phyloP scores from a whole-genome alignment of 2,797 vertebrate species.

The Hafferia zeledoni region DNA sequence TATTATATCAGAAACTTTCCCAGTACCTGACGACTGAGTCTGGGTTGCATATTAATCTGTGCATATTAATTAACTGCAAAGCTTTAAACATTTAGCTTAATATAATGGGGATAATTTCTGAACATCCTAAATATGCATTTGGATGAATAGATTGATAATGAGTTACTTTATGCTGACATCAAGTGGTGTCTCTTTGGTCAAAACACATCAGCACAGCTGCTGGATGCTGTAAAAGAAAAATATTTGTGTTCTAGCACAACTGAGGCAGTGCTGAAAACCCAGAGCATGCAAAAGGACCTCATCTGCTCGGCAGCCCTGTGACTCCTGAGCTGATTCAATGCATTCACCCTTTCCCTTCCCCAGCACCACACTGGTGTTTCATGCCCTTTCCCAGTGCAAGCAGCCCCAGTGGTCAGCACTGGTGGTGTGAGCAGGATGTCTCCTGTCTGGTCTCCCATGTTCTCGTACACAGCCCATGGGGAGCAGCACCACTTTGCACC shows the following conservation, averaged over 20 bases:
- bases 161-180: conserved; percentile 20
- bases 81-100: neutral
- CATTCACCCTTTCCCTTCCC: neutral
- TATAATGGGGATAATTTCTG: neutral
- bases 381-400: neutral
- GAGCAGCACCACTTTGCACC: accelerated
- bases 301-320: accelerated
- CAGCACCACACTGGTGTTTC: accelerated
- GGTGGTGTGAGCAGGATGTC: neutral
- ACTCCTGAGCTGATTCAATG: neutral
- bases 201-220: neutral
- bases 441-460: neutral
- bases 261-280: neutral
- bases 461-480: neutral
- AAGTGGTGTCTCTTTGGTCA: neutral
- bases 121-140: neutral
- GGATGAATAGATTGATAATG: neutral
- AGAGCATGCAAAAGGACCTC: neutral
- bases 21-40: neutral
- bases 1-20: neutral
- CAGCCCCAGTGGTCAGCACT: accelerated
- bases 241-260: neutral
- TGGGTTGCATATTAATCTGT: neutral
- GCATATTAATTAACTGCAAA: neutral
- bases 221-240: neutral